Percentiles rank a stretch among this genome's conserved stretches.
Conservation (phyloP, 2,113 vertebrate species). For the Coryphaenoides rupestris region DNA sequence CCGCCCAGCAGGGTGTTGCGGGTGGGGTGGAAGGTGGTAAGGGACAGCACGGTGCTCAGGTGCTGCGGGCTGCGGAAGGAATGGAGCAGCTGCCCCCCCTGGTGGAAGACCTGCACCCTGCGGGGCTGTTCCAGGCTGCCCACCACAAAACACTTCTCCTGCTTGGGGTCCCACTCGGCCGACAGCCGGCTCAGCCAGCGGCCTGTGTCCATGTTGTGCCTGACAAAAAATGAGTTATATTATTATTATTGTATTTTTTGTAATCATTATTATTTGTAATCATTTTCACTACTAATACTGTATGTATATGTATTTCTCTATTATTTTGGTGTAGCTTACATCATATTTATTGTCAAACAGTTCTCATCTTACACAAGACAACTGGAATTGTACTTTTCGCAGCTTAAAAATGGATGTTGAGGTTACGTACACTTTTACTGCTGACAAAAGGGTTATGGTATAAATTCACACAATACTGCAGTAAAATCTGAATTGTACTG, state of each 20-base stretch:
- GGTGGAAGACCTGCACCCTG: conserved; percentile 74
- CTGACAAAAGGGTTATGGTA: no score
- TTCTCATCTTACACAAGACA: no score
- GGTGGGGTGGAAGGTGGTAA: conserved; percentile 78
- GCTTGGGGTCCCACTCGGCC: conserved; percentile 88
- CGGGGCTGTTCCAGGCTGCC: conserved; percentile 75
- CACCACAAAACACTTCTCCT: conserved; percentile 80
- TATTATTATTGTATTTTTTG: no score
- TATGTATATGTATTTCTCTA: no score
- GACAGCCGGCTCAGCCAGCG: conserved; percentile 77
- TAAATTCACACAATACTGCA: no score
- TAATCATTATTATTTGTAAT: neutral
- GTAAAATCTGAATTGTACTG: no score
- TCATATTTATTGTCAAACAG: no score
- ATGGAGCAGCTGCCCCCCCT: conserved; percentile 69
- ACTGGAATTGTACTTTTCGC: no score
- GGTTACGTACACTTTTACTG: no score
- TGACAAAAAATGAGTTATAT: conserved; percentile 34
- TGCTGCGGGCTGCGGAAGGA: conserved; percentile 57
- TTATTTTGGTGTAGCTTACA: no score
- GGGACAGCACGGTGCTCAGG: conserved; percentile 75
- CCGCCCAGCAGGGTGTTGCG: conserved; percentile 77
- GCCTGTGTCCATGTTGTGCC: conserved; percentile 75
- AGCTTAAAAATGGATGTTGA: neutral
- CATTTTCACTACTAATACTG: no score